A percentile compares a stretch with the other conserved stretches of the same genome.
These are phyloP conservation scores for Myrmophylax atrothorax DNA, from an alignment of 2,113 vertebrate species.

Conservation along the genomic window DNA sequence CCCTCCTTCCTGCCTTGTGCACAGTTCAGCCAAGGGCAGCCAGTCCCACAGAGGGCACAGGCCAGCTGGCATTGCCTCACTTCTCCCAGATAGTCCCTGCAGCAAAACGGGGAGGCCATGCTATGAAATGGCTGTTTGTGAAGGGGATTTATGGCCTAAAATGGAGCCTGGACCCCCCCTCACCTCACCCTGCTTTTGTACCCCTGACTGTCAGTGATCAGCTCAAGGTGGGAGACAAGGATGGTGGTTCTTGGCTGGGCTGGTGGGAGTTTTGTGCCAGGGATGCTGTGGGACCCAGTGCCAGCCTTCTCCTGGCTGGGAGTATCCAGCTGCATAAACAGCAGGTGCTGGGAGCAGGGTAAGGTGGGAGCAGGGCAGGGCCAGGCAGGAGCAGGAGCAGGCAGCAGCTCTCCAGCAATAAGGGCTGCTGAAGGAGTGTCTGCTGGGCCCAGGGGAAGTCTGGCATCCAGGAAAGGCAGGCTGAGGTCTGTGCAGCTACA, in stretches of 20 bases:
- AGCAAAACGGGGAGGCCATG: neutral
- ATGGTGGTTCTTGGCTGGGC: fast-evolving
- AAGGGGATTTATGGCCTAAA: neutral
- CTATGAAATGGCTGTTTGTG: neutral
- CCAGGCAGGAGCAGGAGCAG: neutral
- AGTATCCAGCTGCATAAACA: constrained; percentile 14
- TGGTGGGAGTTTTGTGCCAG: neutral
- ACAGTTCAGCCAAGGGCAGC: neutral
- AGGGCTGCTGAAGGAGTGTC: neutral
- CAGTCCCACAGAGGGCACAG: neutral
- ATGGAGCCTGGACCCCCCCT: neutral
- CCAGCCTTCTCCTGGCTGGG: neutral
- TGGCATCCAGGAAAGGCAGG: neutral
- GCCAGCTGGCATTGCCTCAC: neutral
- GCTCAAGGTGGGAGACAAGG: neutral
- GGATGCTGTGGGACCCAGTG: neutral
- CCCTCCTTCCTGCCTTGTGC: fast-evolving
- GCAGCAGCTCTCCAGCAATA: neutral
- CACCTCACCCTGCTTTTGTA: neutral
- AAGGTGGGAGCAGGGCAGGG: constrained; percentile 18
- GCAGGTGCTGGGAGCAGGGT: constrained; percentile 36
- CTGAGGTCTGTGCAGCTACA: neutral
- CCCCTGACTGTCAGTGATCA: fast-evolving
- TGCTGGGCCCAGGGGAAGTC: neutral
- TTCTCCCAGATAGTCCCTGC: neutral